Evolutionary conservation across 2,113 vertebrate genomes (phyloP), one percentile per base, ranked within the genome.

Genomic region (Synchiropus splendidus): DNA sequence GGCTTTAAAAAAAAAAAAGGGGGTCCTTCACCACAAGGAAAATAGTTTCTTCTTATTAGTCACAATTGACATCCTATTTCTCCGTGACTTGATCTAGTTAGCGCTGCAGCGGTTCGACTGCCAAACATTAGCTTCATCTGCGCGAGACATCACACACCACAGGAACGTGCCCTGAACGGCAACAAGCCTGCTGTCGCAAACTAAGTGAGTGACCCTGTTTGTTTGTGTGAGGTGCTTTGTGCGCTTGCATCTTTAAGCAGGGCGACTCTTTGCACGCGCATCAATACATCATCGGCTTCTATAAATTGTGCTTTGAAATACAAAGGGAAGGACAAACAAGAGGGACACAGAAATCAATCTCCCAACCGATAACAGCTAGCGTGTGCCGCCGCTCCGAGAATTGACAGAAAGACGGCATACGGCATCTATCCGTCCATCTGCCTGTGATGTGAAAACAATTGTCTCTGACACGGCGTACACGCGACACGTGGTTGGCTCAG

Each of bases 271-370:
- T 30, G 45, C 0, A 32, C 18, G 16, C 14, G 18, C 46, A 48
- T 77, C 77, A 76, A 80, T 82, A 77, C 68, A 78, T 79, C 79
- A 76, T 55, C 65, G 71, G 58, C 48, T 48, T 47, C 42, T 51
- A 67, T 55, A 73, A 64, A 80, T 75, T 70, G 70, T 74, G 67
- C 64, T 78, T 64, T 49, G 58, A 55, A 72, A 75, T 74, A 76
- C 70, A 80, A 74, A 75, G 61, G 71, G 75, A 73, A 74, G 71
- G 68, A 70, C 74, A 77, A 81, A 77, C 70, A 58, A 70, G 74
- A 78, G 69, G 68, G 76, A 79, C 69, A 61, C 61, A 62, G 64
- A 78, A 77, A 83, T 81, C 75, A 80, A 79, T 83, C 67, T 79
- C 58, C 54, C 30, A 61, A 52, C 71, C 59, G 70, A 71, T 79